Conservation (phyloP, 2,888 invertebrate species). For the Carpatolechia fugitivella region DNA sequence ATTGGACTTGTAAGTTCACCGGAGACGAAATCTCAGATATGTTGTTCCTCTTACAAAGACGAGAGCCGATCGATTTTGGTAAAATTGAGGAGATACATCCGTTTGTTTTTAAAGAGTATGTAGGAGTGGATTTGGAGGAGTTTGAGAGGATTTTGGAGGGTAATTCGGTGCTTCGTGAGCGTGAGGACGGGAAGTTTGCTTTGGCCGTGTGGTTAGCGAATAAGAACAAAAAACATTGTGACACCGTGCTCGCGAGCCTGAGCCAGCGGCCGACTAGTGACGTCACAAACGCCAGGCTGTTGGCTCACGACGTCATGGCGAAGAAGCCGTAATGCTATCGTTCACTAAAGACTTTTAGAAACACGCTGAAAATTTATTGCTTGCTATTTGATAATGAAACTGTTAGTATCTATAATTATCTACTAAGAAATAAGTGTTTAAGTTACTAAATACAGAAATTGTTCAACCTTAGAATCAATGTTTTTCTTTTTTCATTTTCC, state of each 20-base stretch:
- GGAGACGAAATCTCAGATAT: slow-evolving; percentile 6
- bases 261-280: background rate
- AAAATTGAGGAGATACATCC: background rate
- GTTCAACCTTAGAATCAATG: no score
- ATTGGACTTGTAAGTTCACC: background rate
- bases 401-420: no score
- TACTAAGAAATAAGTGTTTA: no score
- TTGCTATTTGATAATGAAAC: no score
- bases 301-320: background rate
- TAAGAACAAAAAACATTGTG: background rate
- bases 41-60: background rate
- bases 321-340: background rate
- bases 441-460: no score
- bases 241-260: background rate
- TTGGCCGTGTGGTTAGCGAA: background rate
- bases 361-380: no score
- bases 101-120: background rate
- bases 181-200: background rate
- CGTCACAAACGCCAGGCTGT: background rate
- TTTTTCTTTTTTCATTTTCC: no score
- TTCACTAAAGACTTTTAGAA: no score
- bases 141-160: background rate
- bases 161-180: background rate
- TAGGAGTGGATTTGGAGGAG: background rate
- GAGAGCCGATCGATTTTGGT: background rate